Evolutionary conservation across 1,140 invertebrate species (phyloP).

Genomic region (Dendroctonus valens): DNA sequence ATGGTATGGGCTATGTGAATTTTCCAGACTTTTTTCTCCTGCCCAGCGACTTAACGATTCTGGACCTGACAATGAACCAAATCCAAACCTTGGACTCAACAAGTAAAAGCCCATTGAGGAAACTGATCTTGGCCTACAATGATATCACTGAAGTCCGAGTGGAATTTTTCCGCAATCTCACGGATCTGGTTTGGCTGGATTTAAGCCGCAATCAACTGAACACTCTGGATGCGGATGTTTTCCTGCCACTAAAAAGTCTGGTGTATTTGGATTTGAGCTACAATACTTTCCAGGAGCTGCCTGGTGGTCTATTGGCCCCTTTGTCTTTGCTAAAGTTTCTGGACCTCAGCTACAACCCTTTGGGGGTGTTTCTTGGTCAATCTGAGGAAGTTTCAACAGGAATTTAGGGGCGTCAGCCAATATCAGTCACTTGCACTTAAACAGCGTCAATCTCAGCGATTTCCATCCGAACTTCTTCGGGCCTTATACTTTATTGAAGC

Average conservation of each 20-base stretch:
- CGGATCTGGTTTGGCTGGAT: slow-evolving; percentile 52
- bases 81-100: slow-evolving; percentile 39
- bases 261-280: slow-evolving; percentile 52
- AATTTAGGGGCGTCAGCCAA: slow-evolving; percentile 37
- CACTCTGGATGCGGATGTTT: slow-evolving; percentile 46
- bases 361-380: slow-evolving; percentile 37
- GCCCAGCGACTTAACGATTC: slow-evolving; percentile 25
- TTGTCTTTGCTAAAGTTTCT: slow-evolving; percentile 35
- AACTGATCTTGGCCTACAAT: slow-evolving; percentile 47
- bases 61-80: slow-evolving; percentile 45
- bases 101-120: slow-evolving; percentile 24
- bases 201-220: slow-evolving; percentile 55
- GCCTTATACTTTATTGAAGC: slow-evolving; percentile 32
- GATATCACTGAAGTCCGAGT: slow-evolving; percentile 48
- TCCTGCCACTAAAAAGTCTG: slow-evolving; percentile 49
- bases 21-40: slow-evolving; percentile 34
- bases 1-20: slow-evolving; percentile 24
- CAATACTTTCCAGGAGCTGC: slow-evolving; percentile 40
- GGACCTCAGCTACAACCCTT: slow-evolving; percentile 44
- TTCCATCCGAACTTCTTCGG: slow-evolving; percentile 39
- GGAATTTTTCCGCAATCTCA: slow-evolving; percentile 49
- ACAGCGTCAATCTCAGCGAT: slow-evolving; percentile 38
- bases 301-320: slow-evolving; percentile 34
- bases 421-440: slow-evolving; percentile 38
- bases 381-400: slow-evolving; percentile 24